phyloP scores from a whole-genome alignment of 2,888 invertebrate species.

The Mythimna albipuncta region DNA sequence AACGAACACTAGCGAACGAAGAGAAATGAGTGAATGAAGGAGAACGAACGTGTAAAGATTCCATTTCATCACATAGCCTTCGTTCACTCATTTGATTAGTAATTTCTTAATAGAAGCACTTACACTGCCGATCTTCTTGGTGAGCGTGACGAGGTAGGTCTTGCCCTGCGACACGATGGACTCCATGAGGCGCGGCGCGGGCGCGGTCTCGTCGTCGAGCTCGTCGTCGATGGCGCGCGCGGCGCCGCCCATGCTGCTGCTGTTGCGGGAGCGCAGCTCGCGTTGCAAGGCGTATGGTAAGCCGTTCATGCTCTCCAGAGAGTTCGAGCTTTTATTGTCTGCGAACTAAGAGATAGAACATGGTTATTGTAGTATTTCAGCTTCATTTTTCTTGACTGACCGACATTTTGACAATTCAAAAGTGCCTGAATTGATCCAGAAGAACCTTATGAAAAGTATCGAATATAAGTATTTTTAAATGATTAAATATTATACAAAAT shows the following conservation, averaged over 20 bases:
- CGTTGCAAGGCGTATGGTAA: slow-evolving; percentile 75
- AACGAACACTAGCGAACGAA: no score
- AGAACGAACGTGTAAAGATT: no score
- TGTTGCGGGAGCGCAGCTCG: slow-evolving; percentile 64
- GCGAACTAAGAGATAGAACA: slow-evolving; percentile 68
- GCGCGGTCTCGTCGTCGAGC: slow-evolving; percentile 67
- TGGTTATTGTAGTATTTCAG: neutral
- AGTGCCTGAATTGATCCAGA: no score
- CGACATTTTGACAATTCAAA: no score
- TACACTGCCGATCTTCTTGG: slow-evolving; percentile 85
- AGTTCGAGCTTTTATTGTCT: slow-evolving; percentile 81
- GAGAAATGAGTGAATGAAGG: no score
- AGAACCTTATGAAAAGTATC: no score
- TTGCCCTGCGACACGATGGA: slow-evolving; percentile 85
- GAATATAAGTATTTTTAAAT: no score
- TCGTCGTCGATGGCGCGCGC: slow-evolving; percentile 66
- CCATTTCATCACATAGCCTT: no score
- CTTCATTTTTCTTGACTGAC: no score
- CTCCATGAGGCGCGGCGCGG: slow-evolving; percentile 84
- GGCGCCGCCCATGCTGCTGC: slow-evolving; percentile 61
- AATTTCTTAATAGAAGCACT: slow-evolving; percentile 50
- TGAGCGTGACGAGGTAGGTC: slow-evolving; percentile 85
- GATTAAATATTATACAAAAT: no score
- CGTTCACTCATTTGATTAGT: no score
- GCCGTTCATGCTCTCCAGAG: slow-evolving; percentile 79